Percentiles rank a stretch among this genome's conserved stretches.
Evolutionary conservation across 2,888 invertebrate species (phyloP).

Genomic region (Vesta saturnalis): DNA sequence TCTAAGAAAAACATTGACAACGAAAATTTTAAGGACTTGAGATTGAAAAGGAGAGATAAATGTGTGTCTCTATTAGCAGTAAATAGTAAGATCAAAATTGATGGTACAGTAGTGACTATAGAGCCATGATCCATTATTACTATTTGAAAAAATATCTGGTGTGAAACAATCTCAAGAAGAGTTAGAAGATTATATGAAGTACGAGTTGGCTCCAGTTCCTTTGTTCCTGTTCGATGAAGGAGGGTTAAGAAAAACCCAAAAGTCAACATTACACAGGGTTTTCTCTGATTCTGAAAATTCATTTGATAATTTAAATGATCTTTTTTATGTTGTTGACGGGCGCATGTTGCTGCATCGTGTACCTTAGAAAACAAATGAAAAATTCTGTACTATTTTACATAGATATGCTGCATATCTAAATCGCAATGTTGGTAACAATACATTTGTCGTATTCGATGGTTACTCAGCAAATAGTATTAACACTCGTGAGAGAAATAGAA

Average conservation of each 20-base stretch:
- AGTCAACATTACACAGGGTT: neutral
- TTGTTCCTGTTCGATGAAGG: neutral
- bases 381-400: neutral
- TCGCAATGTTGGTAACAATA: too few relatives aligned
- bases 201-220: neutral
- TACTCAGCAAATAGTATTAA: neutral
- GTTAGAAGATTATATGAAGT: neutral
- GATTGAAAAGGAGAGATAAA: conserved; percentile 3
- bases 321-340: neutral
- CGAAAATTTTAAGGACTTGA: conserved; percentile 11
- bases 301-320: conserved; percentile 2
- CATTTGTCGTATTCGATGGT: too few relatives aligned
- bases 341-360: neutral
- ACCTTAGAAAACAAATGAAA: neutral
- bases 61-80: neutral
- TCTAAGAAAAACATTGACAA: neutral
- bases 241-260: neutral
- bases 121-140: neutral
- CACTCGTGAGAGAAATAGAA: neutral
- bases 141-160: conserved; percentile 1
- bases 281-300: neutral
- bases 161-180: too few relatives aligned
- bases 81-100: too few relatives aligned
- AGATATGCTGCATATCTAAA: too few relatives aligned
- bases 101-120: too few relatives aligned